A percentile compares a stretch with the other conserved stretches of the same genome.
phyloP scores from a whole-genome alignment of 2,113 vertebrate genomes.

The Aix galericulata region DNA sequence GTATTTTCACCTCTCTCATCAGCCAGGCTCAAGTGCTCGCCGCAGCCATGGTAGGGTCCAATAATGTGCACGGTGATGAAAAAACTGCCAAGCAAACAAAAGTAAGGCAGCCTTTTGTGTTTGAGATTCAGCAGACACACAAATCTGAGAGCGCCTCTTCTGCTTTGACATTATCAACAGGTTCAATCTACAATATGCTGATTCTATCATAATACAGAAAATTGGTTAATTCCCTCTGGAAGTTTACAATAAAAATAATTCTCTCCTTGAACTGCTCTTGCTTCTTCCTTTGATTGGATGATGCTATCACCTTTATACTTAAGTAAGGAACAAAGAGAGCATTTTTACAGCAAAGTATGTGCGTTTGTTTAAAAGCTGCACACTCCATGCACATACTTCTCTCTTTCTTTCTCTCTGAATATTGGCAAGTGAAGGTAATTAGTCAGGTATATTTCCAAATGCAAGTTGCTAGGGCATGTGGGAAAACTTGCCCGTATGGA shows the following conservation, averaged over 20 bases:
- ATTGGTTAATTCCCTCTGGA: constrained; percentile 88
- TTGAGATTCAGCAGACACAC: constrained; percentile 78
- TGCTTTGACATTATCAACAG: constrained; percentile 81
- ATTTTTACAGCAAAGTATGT: constrained; percentile 12
- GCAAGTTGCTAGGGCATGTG: neutral
- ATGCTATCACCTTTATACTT: constrained; percentile 85
- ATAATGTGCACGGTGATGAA: constrained; percentile 63
- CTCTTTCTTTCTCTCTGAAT: neutral
- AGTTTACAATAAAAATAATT: constrained; percentile 85
- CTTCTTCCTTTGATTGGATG: constrained; percentile 83
- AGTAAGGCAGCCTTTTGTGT: constrained; percentile 54
- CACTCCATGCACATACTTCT: neutral
- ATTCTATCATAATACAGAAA: constrained; percentile 92
- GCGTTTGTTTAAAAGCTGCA: constrained; percentile 47
- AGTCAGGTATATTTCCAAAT: neutral
- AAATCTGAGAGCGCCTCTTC: constrained; percentile 67
- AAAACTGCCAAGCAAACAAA: constrained; percentile 71
- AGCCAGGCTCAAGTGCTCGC: constrained; percentile 51
- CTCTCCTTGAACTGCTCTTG: constrained; percentile 89
- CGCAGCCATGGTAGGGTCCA: constrained; percentile 45
- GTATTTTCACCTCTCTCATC: constrained; percentile 55
- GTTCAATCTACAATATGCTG: constrained; percentile 88
- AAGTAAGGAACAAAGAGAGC: constrained; percentile 55
- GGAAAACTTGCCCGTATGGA: neutral
- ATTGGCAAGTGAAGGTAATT: neutral